These are phyloP conservation scores for Naso thynnoides DNA, from an alignment of 2,797 vertebrate species.

Conservation along the genomic window DNA sequence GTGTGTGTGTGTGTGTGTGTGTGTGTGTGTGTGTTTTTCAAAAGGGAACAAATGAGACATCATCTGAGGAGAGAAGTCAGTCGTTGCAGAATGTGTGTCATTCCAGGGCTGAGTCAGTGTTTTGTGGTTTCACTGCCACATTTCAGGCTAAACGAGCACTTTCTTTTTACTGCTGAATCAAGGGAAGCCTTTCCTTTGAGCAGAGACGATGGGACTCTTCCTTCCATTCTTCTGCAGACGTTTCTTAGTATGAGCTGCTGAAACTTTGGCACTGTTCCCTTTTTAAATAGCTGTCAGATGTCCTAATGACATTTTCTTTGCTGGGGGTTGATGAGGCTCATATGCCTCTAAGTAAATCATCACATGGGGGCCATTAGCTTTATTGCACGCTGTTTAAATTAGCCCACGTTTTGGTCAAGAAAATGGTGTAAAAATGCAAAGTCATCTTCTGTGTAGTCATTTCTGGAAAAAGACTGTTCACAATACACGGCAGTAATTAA, in stretches of 20 bases:
- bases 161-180: slow-evolving; percentile 33
- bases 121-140: slow-evolving; percentile 8
- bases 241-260: neutral
- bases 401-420: neutral
- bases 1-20: no score
- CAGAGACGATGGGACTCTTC: slow-evolving; percentile 2
- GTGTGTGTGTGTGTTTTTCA: neutral
- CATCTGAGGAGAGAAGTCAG: neutral
- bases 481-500: neutral
- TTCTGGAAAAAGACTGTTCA: neutral
- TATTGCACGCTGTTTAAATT: neutral
- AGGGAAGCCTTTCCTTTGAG: neutral
- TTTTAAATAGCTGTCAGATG: neutral
- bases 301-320: neutral
- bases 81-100: neutral
- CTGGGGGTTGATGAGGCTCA: neutral
- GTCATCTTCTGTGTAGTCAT: neutral
- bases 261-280: neutral
- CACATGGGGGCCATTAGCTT: neutral
- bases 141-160: neutral
- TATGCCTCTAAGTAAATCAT: neutral
- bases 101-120: slow-evolving; percentile 27
- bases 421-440: slow-evolving; percentile 5
- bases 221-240: slow-evolving; percentile 9
- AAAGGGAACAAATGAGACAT: slow-evolving; percentile 10